These are phyloP conservation scores for Leptura quadrifasciata DNA, from an alignment of 2,888 invertebrate species.

Conservation along the genomic window DNA sequence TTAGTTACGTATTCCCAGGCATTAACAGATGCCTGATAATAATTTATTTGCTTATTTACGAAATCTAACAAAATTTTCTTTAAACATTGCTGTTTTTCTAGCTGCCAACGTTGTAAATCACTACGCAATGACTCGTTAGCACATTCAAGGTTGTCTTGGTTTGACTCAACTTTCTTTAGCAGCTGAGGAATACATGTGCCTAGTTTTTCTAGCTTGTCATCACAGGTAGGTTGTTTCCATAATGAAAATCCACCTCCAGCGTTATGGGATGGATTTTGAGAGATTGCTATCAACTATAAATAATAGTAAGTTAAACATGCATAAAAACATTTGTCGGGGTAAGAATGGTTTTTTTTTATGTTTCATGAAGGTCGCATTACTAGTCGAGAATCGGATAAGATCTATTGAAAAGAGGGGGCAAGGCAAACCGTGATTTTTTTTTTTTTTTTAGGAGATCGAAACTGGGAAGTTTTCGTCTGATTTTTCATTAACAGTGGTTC, in stretches of 20 bases:
- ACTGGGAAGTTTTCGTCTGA: too few species aligned
- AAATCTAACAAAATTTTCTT: constrained; percentile 79
- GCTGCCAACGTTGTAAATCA: constrained; percentile 81
- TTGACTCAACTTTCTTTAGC: constrained; percentile 74
- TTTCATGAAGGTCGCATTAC: too few species aligned
- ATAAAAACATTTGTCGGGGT: too few species aligned
- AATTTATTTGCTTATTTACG: constrained; percentile 80
- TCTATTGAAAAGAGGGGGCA: too few species aligned
- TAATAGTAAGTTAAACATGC: too few species aligned
- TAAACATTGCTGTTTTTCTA: constrained; percentile 79
- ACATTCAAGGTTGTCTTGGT: constrained; percentile 81
- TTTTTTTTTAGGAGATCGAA: too few species aligned
- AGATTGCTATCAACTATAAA: constrained; percentile 63
- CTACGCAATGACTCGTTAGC: constrained; percentile 82
- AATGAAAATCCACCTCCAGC: constrained; percentile 71
- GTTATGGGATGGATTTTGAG: constrained; percentile 62
- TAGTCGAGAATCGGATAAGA: too few species aligned
- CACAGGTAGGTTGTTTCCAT: constrained; percentile 78
- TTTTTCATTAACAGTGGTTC: too few species aligned
- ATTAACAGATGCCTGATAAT: constrained; percentile 78
- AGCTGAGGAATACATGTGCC: constrained; percentile 75
- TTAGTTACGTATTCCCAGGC: constrained; percentile 76
- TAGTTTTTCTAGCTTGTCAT: constrained; percentile 76
- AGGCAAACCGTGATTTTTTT: too few species aligned
- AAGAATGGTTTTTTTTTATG: too few species aligned